These are phyloP conservation scores for Darevskia nairensis DNA, from an alignment of 2,797 vertebrate species.

Conservation along the genomic window DNA sequence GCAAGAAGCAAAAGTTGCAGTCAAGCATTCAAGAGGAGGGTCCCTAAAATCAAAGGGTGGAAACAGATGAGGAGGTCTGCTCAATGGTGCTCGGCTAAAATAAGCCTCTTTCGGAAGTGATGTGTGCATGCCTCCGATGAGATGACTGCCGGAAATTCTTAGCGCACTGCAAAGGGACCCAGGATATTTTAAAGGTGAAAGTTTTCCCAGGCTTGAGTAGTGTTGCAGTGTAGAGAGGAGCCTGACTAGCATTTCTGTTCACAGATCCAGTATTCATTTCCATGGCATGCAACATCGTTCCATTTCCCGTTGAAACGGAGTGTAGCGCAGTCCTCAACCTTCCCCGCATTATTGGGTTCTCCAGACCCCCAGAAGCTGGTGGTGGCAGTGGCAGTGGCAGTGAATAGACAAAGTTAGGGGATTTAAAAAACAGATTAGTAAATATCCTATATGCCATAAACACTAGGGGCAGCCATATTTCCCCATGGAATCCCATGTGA, in stretches of 20 bases:
- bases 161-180: not conserved
- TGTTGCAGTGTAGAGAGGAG: not conserved
- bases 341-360: not conserved
- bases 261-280: not conserved
- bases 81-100: not conserved
- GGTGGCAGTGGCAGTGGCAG: not conserved
- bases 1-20: not conserved
- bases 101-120: not conserved
- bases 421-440: not conserved
- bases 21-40: not conserved
- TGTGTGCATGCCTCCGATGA: not conserved
- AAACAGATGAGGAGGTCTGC: not conserved
- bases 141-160: not conserved
- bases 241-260: constrained; percentile 5
- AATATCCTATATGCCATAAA: not conserved
- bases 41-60: not conserved
- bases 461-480: not conserved
- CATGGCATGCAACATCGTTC: not conserved
- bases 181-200: not conserved
- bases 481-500: too few species aligned
- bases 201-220: not conserved
- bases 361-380: not conserved
- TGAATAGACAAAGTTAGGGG: not conserved
- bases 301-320: not conserved
- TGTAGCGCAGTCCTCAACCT: not conserved